phyloP scores from a whole-genome alignment of 2,113 vertebrate species.

The Nettapus auritus region DNA sequence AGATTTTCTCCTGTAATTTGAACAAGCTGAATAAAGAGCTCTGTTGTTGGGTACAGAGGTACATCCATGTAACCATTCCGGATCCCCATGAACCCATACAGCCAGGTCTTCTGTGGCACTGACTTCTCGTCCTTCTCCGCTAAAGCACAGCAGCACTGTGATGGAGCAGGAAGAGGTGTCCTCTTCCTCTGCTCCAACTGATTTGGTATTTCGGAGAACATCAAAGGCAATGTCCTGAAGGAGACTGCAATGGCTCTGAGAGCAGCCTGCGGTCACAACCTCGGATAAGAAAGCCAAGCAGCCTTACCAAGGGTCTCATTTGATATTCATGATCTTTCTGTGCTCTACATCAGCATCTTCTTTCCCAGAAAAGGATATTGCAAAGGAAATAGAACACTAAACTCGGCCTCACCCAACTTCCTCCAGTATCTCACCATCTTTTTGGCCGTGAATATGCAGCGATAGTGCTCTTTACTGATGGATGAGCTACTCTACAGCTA shows the following conservation, averaged over 20 bases:
- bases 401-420: background rate
- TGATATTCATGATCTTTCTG: background rate
- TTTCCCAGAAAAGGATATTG: background rate
- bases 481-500: background rate
- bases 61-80: background rate
- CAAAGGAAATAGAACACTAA: background rate
- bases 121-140: accelerated
- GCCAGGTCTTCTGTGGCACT: background rate
- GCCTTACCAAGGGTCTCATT: background rate
- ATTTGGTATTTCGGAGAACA: background rate
- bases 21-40: background rate
- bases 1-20: background rate
- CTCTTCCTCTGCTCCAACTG: background rate
- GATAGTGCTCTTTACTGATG: background rate
- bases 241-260: background rate
- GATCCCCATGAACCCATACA: accelerated
- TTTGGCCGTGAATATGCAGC: background rate
- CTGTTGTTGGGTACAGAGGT: background rate
- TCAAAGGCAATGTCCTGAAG: background rate
- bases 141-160: background rate
- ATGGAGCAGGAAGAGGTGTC: background rate
- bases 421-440: background rate
- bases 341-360: background rate
- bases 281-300: background rate
- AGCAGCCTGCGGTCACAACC: background rate